These are phyloP conservation scores for Pristionchus japonicus DNA, from an alignment of 2,888 invertebrate species.

Conservation along the genomic window DNA sequence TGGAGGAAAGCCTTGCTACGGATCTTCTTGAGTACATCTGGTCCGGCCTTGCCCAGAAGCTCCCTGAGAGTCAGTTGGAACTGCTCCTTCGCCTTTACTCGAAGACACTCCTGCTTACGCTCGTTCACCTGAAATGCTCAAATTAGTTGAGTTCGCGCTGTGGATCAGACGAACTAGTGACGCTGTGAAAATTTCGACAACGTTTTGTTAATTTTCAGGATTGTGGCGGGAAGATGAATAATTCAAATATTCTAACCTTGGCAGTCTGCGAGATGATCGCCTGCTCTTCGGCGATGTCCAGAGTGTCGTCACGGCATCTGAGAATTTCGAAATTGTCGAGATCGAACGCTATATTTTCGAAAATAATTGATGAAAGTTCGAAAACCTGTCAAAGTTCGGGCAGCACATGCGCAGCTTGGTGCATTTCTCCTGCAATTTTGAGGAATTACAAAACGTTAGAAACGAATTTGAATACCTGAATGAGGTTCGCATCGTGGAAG, in stretches of 20 bases:
- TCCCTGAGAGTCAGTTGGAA: slow-evolving; percentile 53
- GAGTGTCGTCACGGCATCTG: slow-evolving; percentile 62
- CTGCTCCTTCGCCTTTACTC: slow-evolving; percentile 57
- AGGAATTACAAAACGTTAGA: slow-evolving; percentile 12
- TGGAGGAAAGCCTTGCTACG: slow-evolving; percentile 22
- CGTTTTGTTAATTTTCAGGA: neutral
- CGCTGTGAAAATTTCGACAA: neutral
- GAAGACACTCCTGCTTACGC: slow-evolving; percentile 59
- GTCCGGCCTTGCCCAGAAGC: slow-evolving; percentile 39
- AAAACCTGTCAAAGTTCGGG: slow-evolving; percentile 63
- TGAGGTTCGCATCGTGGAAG: slow-evolving; percentile 60
- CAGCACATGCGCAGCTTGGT: slow-evolving; percentile 61
- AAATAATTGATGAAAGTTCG: neutral
- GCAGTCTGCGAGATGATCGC: slow-evolving; percentile 61
- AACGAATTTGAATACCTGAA: slow-evolving; percentile 54
- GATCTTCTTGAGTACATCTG: slow-evolving; percentile 44
- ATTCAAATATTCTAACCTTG: slow-evolving; percentile 21
- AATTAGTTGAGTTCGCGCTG: neutral
- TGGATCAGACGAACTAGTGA: neutral
- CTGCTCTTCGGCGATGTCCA: slow-evolving; percentile 58
- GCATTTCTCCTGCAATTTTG: slow-evolving; percentile 62
- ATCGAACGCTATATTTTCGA: neutral
- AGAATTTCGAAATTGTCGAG: neutral
- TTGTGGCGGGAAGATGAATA: neutral
- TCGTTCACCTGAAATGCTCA: slow-evolving; percentile 55